Conservation (phyloP, 1,140 invertebrate genomes). For the Papilio machaon region DNA sequence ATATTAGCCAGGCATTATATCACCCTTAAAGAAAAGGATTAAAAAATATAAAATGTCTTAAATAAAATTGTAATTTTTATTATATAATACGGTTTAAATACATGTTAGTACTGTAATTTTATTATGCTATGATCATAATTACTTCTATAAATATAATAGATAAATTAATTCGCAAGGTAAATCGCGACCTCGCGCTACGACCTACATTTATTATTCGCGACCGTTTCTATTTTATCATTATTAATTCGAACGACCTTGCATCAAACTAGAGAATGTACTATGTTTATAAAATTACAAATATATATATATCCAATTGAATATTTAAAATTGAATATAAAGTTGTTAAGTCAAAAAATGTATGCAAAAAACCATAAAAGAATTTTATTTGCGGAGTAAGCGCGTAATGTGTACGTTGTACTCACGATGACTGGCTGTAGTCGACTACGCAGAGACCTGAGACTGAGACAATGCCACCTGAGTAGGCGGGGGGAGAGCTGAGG, state of each 20-base stretch:
- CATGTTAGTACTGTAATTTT: neutral
- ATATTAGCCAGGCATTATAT: neutral
- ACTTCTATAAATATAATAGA: neutral
- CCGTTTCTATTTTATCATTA: neutral
- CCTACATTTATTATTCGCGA: constrained; percentile 7
- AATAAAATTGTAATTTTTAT: no score
- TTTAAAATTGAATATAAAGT: neutral
- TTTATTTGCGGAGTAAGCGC: neutral
- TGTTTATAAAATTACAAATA: neutral
- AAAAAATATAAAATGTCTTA: no score
- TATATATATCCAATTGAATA: neutral
- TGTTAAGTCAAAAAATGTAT: neutral
- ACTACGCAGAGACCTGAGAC: constrained; percentile 25
- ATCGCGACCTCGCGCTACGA: neutral
- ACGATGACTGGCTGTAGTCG: constrained; percentile 12
- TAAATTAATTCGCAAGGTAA: neutral
- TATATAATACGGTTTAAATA: no score
- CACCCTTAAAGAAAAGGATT: neutral
- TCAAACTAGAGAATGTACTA: neutral
- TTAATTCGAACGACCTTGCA: constrained; percentile 15
- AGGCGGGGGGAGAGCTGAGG: constrained; percentile 38
- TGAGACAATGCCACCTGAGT: constrained; percentile 38
- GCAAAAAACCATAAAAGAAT: neutral
- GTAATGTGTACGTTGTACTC: constrained; percentile 22
- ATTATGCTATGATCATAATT: neutral